Percentiles rank a stretch among this genome's conserved stretches.
phyloP scores from a whole-genome alignment of 2,797 vertebrate genomes.

The Chelmon rostratus region DNA sequence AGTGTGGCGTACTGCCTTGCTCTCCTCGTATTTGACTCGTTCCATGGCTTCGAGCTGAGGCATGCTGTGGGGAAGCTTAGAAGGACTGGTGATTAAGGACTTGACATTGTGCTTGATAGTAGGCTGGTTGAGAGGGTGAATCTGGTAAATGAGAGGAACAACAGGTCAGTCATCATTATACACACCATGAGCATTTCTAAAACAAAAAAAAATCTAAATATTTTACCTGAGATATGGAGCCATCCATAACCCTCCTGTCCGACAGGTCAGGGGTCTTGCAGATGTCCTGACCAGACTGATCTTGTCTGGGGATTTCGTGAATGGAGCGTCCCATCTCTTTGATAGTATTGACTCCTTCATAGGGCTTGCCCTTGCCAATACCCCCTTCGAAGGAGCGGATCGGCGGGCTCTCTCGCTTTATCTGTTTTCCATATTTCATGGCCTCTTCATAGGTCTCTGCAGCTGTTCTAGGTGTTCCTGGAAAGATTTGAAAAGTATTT shows the following conservation, averaged over 20 bases:
- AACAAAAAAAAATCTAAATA: neutral
- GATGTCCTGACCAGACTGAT: slow-evolving; percentile 90
- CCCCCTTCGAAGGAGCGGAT: slow-evolving; percentile 95
- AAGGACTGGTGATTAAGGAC: slow-evolving; percentile 95
- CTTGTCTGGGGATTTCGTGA: slow-evolving; percentile 97
- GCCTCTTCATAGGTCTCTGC: slow-evolving; percentile 93
- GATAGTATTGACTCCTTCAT: slow-evolving; percentile 96
- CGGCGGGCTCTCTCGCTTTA: slow-evolving; percentile 96
- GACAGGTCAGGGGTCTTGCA: slow-evolving; percentile 94
- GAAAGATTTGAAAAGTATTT: slow-evolving; percentile 32
- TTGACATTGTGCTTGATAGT: slow-evolving; percentile 99
- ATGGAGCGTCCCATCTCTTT: slow-evolving; percentile 99
- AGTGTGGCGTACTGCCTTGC: slow-evolving; percentile 91
- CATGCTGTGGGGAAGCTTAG: slow-evolving; percentile 90
- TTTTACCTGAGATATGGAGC: slow-evolving; percentile 93
- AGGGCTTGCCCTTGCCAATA: slow-evolving; percentile 96
- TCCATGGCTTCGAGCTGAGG: slow-evolving; percentile 92
- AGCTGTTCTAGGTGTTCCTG: slow-evolving; percentile 95
- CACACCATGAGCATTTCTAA: neutral
- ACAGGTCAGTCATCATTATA: slow-evolving; percentile 3
- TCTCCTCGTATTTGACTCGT: slow-evolving; percentile 93
- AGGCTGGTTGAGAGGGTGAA: slow-evolving; percentile 88
- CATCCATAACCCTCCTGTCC: slow-evolving; percentile 91
- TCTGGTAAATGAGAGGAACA: slow-evolving; percentile 86
- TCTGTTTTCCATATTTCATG: slow-evolving; percentile 96